These are phyloP conservation scores for Dromococcyx pavoninus DNA, from an alignment of 2,797 vertebrate genomes.

Conservation along the genomic window DNA sequence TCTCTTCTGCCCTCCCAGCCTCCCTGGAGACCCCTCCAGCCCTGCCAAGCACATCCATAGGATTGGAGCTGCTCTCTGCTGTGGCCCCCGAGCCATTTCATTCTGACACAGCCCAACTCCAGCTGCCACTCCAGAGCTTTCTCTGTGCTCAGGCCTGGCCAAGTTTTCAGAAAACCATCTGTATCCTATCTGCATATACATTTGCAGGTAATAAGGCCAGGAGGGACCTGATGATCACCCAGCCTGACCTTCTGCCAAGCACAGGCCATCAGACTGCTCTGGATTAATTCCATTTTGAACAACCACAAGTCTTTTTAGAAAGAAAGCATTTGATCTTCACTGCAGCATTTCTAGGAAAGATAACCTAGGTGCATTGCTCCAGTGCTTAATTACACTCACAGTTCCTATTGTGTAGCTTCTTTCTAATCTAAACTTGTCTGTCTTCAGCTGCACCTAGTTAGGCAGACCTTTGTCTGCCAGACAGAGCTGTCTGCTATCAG, in stretches of 20 bases:
- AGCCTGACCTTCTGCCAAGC: neutral
- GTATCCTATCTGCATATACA: neutral
- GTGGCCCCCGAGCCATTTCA: fast-evolving
- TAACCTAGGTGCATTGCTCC: neutral
- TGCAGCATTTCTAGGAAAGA: neutral
- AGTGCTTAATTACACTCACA: constrained; percentile 8
- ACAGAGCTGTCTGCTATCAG: neutral
- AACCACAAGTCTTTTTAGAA: neutral
- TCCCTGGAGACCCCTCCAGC: too few species aligned
- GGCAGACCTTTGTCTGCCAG: neutral
- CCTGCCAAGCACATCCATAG: neutral
- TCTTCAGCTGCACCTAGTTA: neutral
- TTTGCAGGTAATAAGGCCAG: neutral
- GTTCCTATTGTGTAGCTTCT: neutral
- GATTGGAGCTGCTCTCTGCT: neutral
- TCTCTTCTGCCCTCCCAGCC: neutral
- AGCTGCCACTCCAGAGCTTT: neutral
- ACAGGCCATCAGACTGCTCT: neutral
- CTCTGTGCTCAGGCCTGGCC: neutral
- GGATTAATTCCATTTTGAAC: neutral
- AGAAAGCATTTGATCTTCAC: neutral
- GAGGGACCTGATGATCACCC: neutral
- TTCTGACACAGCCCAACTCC: neutral
- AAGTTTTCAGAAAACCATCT: neutral
- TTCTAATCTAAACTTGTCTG: constrained; percentile 6